Base-by-base conservation (phyloP, 2,797 vertebrate genomes). In the Acomys russatus region DNA sequence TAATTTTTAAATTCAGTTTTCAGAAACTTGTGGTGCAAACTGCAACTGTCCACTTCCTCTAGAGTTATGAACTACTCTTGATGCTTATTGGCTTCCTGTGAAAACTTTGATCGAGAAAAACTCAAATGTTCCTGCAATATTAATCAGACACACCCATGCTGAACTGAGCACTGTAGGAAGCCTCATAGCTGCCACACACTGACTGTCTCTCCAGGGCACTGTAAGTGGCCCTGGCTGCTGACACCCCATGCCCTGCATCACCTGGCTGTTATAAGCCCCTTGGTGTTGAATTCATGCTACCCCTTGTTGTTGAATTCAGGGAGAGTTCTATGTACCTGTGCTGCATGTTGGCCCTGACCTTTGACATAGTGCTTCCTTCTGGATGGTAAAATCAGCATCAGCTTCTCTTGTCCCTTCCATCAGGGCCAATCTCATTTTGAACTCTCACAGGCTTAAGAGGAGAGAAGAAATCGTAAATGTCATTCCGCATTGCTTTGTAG, bases 401-500 rank as follows among this genome's bases (percentile, higher is more conserved):
- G 9, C 8, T 64, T 83, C 35, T 83, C 59, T 35, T 38, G 25
- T 44, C 25, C 4, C 35, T 83, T 63, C 14, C 61, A 11, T 83
- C 17, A 64, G 23, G 14, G 15, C 1, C 23, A 30, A 10, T 44
- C 59, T 64, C 59, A 70, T 99, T 99, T 85, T 99, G 99, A 83
- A 99, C 99, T 97, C 99, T 99, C 96, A 99, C 99, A 2, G 99
- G 99, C 98, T 99, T 99, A 96, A 99, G 98, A n/a, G 99, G 99
- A 18, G 99, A 99, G 98, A 99, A 99, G 98, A 99, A 99, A 9
- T 99, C 99, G 96, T 99, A 99, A 98, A 99, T 99, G 98, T 99
- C 99, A 0, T 99, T 99, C 98, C 99, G 99, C 14, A 99, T 99
- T 88, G 99, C 99, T 98, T 99, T 99, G 98, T 99, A 99, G 0